Conservation (phyloP, 2,113 vertebrate genomes). For the Periophthalmus modestus region DNA sequence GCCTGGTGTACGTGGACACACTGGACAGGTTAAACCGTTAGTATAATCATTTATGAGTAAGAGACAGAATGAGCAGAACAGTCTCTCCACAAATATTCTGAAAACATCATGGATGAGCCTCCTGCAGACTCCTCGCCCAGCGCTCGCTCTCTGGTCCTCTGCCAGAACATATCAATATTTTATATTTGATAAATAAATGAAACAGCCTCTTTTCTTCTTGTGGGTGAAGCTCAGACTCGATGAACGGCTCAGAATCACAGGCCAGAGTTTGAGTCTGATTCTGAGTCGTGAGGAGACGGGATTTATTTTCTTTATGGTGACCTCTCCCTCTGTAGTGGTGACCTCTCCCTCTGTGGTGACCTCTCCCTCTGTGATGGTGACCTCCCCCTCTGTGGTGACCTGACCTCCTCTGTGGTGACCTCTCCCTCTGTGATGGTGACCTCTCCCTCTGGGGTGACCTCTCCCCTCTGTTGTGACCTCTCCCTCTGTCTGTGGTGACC, state of each 20-base stretch:
- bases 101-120: constrained; percentile 60
- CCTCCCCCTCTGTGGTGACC: no score
- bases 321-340: constrained; percentile 38
- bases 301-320: constrained; percentile 35
- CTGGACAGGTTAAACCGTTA: constrained; percentile 33
- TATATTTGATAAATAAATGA: constrained; percentile 76
- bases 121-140: constrained; percentile 58
- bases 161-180: constrained; percentile 72
- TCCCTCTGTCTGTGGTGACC: constrained; percentile 37
- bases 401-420: no score
- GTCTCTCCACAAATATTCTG: constrained; percentile 46
- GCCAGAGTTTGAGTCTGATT: constrained; percentile 27
- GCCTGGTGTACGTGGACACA: constrained; percentile 19
- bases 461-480: no score
- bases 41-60: constrained; percentile 58
- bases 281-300: no score
- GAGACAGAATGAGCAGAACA: constrained; percentile 48
- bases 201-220: constrained; percentile 68
- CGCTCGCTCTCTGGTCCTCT: constrained; percentile 60
- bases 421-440: no score
- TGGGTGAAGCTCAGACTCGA: constrained; percentile 39
- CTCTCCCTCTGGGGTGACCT: no score
- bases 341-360: no score
- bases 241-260: constrained; percentile 39
- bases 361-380: no score